phyloP scores from a whole-genome alignment of 1,140 invertebrate genomes.

The Homalodisca vitripennis region DNA sequence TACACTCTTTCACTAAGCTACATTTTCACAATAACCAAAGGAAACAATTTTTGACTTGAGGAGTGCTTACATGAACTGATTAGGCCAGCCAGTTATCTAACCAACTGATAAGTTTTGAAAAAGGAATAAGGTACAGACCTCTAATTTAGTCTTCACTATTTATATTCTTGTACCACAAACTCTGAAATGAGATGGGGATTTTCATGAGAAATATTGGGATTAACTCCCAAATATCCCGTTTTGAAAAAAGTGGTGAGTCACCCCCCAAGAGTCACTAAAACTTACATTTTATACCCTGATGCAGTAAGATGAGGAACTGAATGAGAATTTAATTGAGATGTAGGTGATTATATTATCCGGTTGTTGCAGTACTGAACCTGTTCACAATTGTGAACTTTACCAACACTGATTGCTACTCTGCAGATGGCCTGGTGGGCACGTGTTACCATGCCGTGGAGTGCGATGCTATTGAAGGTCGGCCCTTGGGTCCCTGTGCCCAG shows the following conservation, averaged over 20 bases:
- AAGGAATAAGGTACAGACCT: too few relatives aligned
- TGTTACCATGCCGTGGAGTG: constrained; percentile 69
- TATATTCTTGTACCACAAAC: too few relatives aligned
- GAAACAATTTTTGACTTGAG: too few relatives aligned
- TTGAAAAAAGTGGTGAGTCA: not conserved
- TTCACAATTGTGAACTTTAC: constrained; percentile 72
- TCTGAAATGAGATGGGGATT: too few relatives aligned
- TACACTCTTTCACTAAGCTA: too few relatives aligned
- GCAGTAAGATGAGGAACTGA: not conserved
- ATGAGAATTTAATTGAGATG: not conserved
- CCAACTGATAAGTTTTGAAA: too few relatives aligned
- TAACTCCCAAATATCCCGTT: not conserved
- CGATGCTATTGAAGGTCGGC: constrained; percentile 55
- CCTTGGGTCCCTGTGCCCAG: constrained; percentile 66
- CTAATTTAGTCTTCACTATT: too few relatives aligned
- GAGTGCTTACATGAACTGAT: too few relatives aligned
- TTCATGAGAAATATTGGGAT: not conserved
- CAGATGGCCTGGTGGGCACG: constrained; percentile 58
- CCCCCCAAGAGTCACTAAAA: not conserved
- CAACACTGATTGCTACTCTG: constrained; percentile 59
- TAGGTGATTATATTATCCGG: not conserved
- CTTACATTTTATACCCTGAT: not conserved
- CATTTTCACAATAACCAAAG: too few relatives aligned
- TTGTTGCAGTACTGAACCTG: constrained; percentile 57
- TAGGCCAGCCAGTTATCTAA: too few relatives aligned